A percentile compares a stretch with the other conserved stretches of the same genome.
Conservation (phyloP, 2,113 vertebrate species). For the Chaetodon trifascialis region DNA sequence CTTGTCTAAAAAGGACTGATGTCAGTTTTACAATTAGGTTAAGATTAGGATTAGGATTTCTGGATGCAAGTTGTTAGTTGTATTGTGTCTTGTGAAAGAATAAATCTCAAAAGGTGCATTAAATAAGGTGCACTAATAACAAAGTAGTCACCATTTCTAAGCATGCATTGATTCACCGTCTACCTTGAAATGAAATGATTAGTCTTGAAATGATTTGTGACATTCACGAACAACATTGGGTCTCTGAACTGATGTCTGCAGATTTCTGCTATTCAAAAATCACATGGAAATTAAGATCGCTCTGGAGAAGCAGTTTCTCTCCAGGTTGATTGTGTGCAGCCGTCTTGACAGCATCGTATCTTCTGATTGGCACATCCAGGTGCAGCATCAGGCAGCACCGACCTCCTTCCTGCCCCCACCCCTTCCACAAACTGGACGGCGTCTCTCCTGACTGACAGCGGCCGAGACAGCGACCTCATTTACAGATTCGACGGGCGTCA, state of each 20-base stretch:
- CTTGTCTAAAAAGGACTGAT: neutral
- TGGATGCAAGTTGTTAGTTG: neutral
- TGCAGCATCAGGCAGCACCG: slow-evolving; percentile 94
- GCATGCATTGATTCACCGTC: neutral
- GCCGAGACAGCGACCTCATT: slow-evolving; percentile 90
- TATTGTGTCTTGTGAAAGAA: neutral
- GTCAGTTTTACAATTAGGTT: neutral
- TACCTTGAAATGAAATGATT: no score
- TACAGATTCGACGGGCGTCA: slow-evolving; percentile 96
- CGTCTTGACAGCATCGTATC: slow-evolving; percentile 12
- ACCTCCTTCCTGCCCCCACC: slow-evolving; percentile 93
- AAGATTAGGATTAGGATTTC: no score
- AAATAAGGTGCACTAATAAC: neutral
- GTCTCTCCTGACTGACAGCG: slow-evolving; percentile 91
- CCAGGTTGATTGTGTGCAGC: neutral
- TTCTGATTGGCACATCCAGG: slow-evolving; percentile 81
- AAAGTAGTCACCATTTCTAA: neutral
- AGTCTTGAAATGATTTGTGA: neutral
- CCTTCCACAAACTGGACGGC: slow-evolving; percentile 92
- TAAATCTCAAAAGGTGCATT: neutral
- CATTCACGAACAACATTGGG: neutral
- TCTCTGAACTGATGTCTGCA: neutral
- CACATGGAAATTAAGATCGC: neutral
- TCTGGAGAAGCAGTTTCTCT: neutral
- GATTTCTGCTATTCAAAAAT: neutral